These are phyloP conservation scores for Ennomos fuscantarius DNA, from an alignment of 2,888 invertebrate genomes.

Conservation along the genomic window DNA sequence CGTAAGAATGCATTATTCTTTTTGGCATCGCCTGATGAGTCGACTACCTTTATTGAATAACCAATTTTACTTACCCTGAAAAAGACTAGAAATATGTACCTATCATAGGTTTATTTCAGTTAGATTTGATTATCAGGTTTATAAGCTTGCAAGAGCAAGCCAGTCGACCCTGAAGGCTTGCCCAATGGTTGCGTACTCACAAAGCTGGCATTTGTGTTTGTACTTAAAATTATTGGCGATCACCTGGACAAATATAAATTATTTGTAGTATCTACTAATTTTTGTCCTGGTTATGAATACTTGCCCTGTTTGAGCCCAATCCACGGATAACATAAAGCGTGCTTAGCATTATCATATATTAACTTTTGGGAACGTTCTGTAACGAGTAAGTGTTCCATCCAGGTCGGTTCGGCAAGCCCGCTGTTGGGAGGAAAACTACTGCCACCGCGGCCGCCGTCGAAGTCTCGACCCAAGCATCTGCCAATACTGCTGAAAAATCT, in stretches of 20 bases:
- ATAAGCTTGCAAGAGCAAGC: slow-evolving; percentile 44
- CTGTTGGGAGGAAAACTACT: slow-evolving; percentile 64
- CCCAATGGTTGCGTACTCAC: slow-evolving; percentile 30
- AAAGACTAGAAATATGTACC: neutral
- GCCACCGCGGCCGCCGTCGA: slow-evolving; percentile 44
- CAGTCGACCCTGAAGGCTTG: slow-evolving; percentile 37
- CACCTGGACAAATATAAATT: neutral
- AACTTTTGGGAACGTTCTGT: neutral
- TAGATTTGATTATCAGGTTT: slow-evolving; percentile 22
- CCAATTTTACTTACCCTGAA: neutral
- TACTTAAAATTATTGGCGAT: slow-evolving; percentile 16
- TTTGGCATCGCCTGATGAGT: slow-evolving; percentile 13
- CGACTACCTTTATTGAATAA: slow-evolving; percentile 1
- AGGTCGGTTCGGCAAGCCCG: slow-evolving; percentile 81
- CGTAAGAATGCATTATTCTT: neutral
- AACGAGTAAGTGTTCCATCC: slow-evolving; percentile 30
- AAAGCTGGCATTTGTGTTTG: slow-evolving; percentile 22
- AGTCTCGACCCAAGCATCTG: slow-evolving; percentile 54
- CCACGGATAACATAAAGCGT: neutral
- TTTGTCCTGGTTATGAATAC: too few relatives aligned
- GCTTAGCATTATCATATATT: neutral
- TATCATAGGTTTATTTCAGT: slow-evolving; percentile 12
- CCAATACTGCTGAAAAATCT: slow-evolving; percentile 67
- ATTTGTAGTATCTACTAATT: too few relatives aligned
- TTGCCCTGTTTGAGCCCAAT: slow-evolving; percentile 1